Base-by-base conservation (phyloP, 2,113 vertebrate species). In the Oreocharis arfaki region DNA sequence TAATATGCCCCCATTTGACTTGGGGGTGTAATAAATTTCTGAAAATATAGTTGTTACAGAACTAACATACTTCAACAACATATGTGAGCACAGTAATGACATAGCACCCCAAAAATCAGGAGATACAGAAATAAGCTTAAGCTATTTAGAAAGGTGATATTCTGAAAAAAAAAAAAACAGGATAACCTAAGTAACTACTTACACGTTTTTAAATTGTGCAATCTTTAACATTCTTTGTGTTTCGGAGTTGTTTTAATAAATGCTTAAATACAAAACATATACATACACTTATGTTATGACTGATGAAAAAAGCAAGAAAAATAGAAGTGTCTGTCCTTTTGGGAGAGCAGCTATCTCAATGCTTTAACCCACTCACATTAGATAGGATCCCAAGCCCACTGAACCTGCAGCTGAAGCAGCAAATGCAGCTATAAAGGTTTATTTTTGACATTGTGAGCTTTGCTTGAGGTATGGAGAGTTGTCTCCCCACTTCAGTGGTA, bases 231-330 rank as follows among this genome's bases (percentile, higher is more conserved):
- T 47, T 47, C 13, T 64, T n/a, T 27, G 7, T 35, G 80, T 49
- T 90, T 80, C 2, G 3, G 28, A 27, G 6, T 57, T 60, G 26
- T 24, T 89, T 57, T 50, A 73, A 80, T 35, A 56, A 61, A 83
- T 19, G 23, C 17, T 61, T 46, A 65, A 60, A 85, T 52, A 52
- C 27, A 35, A 33, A 77, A 73, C 47, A 76, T 16, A 42, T 13
- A 41, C 4, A 65, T 19, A 37, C 4, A 61, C 3, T 55, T 73
- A 16, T 0, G 0, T 10, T 68, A 77, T 16, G 15, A 49, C 13
- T 33, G 30, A 69, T 65, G 37, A n/a, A 80, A 76, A 24, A 53
- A 20, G 23, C 14, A 69, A 82, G 67, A 77, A 81, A 42, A 84
- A 39, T 2, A 81, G 44, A 9, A 41, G 11, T 42, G 16, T 83